A percentile compares a stretch with the other conserved stretches of the same genome.
Evolutionary conservation across 2,888 invertebrate species (phyloP).

Genomic region (Eucera pruinosa): DNA sequence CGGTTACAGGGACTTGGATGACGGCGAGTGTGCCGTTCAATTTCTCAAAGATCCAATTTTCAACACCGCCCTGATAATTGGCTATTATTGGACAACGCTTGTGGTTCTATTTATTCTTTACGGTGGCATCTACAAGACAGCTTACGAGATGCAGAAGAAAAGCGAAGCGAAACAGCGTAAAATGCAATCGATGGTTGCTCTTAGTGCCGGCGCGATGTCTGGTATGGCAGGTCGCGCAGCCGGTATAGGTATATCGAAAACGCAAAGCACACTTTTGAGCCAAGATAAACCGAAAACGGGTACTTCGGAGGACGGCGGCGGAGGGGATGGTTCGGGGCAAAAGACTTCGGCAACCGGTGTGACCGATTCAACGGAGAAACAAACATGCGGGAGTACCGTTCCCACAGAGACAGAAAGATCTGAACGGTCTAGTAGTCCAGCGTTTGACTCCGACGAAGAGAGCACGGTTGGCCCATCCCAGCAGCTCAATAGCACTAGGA

Average conservation of each 20-base stretch:
- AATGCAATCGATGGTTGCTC: constrained; percentile 97
- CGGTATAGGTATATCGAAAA: constrained; percentile 93
- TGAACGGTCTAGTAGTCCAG: constrained; percentile 95
- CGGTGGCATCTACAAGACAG: constrained; percentile 98
- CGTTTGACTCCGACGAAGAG: constrained; percentile 98
- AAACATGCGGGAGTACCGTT: constrained; percentile 75
- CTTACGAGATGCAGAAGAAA: constrained; percentile 98
- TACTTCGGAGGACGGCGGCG: constrained; percentile 58
- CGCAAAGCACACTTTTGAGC: constrained; percentile 88
- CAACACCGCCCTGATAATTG: constrained; percentile 98
- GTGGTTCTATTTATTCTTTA: constrained; percentile 98
- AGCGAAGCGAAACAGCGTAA: constrained; percentile 98
- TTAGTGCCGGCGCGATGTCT: constrained; percentile 95
- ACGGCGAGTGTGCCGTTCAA: constrained; percentile 97
- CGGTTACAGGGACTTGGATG: constrained; percentile 94
- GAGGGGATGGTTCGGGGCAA: constrained; percentile 79
- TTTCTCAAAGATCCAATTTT: constrained; percentile 99
- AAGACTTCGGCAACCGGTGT: constrained; percentile 54
- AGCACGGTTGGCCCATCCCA: constrained; percentile 86
- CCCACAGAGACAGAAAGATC: constrained; percentile 88
- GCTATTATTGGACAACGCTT: constrained; percentile 98
- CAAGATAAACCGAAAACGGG: constrained; percentile 88
- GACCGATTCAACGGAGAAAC: constrained; percentile 64
- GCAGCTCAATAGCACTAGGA: constrained; percentile 84
- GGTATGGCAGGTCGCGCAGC: constrained; percentile 95